Percentiles rank a stretch among this genome's conserved stretches.
phyloP scores from a whole-genome alignment of 30 jellyfish, hydroid and myxozoan genomes.

The Catostylus mosaicus region DNA sequence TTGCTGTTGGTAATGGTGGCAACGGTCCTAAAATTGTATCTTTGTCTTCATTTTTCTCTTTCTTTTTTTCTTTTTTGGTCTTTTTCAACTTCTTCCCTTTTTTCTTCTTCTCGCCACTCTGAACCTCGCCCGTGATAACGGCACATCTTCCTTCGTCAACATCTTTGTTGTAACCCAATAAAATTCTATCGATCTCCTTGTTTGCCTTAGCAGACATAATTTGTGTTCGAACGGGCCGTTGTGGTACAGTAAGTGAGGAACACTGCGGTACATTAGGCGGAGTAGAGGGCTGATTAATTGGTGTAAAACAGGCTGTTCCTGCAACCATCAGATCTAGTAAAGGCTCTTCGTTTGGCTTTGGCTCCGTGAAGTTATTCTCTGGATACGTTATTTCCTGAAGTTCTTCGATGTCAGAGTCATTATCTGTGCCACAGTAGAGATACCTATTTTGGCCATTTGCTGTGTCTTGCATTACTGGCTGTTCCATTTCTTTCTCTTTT shows the following conservation, averaged over 20 bases:
- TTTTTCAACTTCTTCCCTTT: background rate
- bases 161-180: background rate
- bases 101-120: background rate
- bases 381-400: conserved; percentile 10
- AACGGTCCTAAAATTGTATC: conserved; percentile 7
- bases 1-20: conserved; percentile 29
- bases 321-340: background rate
- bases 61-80: background rate
- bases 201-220: background rate
- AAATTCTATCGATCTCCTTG: conserved; percentile 20
- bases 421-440: conserved; percentile 10
- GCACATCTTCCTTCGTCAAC: background rate
- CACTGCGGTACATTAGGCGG: background rate
- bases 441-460: background rate
- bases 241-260: background rate
- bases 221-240: background rate
- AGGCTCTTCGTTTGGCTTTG: background rate
- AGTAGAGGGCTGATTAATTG: background rate
- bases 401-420: conserved; percentile 29
- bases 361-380: background rate
- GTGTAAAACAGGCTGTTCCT: conserved; percentile 3
- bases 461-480: background rate
- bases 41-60: background rate
- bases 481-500: background rate
- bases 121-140: conserved; percentile 5